Base-by-base conservation (phyloP, 2,113 vertebrate genomes). In the Pseudorhombus dupliciocellatus region DNA sequence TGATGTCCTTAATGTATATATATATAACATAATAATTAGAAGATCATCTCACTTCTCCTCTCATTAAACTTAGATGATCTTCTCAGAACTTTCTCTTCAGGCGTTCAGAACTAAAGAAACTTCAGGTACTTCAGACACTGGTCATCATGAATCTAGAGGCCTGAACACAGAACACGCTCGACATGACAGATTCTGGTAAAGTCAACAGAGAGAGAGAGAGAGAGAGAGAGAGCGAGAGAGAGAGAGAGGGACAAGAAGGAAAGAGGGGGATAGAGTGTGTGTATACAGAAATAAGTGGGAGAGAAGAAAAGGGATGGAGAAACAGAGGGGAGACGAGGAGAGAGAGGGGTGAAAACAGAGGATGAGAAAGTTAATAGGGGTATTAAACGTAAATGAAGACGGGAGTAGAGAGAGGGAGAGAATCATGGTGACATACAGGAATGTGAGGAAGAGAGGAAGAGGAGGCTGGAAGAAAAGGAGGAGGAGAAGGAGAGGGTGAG, bases 121-220 rank as follows among this genome's bases (percentile, higher is more conserved):
- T 54, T 40, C 54, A 54, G 69, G 57, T 61, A 20, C 20, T 64
- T 48, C 8, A 61, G 64, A 65, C 7, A 4, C 7, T 46, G 21
- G 50, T 54, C 60, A 52, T 65, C 9, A 2, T 24, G 44, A 44
- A 0, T 0, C 21, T 34, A 66, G 58, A 53, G 44, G 73, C 11
- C 24, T 0, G 46, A 44, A 37, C n/a, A n/a, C n/a, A n/a, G n/a
- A n/a, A n/a, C n/a, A n/a, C n/a, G n/a, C n/a, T n/a, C 60, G 16
- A 25, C n/a, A 59, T 34, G 70, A 53, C 46, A 24, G 34, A 72
- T 62, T 68, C 16, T 51, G 70, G 66, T 68, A 57, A 79, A 75
- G 55, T 51, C 44, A 79, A 81, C 75, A 78, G 77, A 83, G 67
- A 59, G 71, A 83, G 62, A 70, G 80, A 72, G 54, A 77, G 63